Evolutionary conservation across 2,113 vertebrate species (phyloP).

Genomic region (Erythrolamprus reginae): DNA sequence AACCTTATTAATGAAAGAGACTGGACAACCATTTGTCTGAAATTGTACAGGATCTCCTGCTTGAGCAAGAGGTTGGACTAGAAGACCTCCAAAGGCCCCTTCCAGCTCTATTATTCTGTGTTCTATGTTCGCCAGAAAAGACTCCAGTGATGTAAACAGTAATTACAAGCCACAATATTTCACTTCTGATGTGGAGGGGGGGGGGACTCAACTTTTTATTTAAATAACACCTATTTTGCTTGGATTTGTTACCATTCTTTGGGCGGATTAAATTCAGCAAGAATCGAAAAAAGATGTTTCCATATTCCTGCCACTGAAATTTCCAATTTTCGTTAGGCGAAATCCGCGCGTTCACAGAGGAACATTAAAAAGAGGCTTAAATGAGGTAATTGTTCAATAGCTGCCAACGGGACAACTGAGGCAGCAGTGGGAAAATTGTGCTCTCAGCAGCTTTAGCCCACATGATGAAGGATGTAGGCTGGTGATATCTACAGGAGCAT

Average conservation of each 20-base stretch:
- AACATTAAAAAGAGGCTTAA: background rate
- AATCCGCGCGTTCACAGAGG: background rate
- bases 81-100: background rate
- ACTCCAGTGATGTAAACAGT: background rate
- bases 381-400: background rate
- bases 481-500: background rate
- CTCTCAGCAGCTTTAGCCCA: background rate
- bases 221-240: background rate
- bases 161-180: background rate
- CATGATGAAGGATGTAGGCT: background rate
- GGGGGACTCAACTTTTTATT: background rate
- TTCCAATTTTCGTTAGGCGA: background rate
- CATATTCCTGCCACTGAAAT: accelerated
- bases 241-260: slow-evolving; percentile 2
- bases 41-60: background rate
- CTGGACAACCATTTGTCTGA: background rate
- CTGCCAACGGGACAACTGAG: background rate
- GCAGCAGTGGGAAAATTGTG: background rate
- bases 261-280: background rate
- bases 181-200: background rate
- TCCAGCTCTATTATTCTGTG: background rate
- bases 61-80: background rate
- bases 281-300: background rate
- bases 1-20: background rate
- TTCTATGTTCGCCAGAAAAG: background rate